Percentiles rank a stretch among this genome's conserved stretches.
Conservation (phyloP, 2,113 vertebrate species). For the Alligator sinensis region DNA sequence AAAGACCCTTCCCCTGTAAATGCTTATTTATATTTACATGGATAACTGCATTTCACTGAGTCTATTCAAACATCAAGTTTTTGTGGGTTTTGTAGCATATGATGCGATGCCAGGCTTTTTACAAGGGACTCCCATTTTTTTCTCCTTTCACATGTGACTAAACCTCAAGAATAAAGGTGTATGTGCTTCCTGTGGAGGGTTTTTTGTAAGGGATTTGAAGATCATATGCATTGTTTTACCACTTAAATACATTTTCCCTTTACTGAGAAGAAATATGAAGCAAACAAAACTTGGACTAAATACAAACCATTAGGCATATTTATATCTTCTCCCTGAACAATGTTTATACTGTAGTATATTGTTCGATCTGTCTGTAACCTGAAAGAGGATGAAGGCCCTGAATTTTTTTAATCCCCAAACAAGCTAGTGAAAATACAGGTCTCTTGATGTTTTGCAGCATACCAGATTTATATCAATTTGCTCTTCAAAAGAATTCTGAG, state of each 20-base stretch:
- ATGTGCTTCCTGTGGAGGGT: not conserved
- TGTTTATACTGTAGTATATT: conserved; percentile 1
- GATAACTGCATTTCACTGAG: not conserved
- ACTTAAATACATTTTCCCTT: not conserved
- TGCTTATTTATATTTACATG: too few relatives aligned
- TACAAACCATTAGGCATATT: conserved; percentile 14
- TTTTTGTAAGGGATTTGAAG: not conserved
- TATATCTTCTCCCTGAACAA: conserved; percentile 5
- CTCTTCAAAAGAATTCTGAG: not conserved
- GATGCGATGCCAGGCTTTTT: not conserved
- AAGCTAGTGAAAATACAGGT: conserved; percentile 6
- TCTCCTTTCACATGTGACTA: not conserved
- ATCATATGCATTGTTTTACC: not conserved
- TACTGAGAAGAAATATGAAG: not conserved
- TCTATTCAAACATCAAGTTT: not conserved
- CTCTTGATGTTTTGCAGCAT: not conserved
- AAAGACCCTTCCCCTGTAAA: not conserved
- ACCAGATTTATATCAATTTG: not conserved
- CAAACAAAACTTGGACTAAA: not conserved
- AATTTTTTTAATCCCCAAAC: not conserved
- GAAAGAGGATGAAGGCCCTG: not conserved
- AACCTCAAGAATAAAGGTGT: not conserved
- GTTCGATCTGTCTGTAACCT: conserved; percentile 8
- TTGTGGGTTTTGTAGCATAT: not conserved
- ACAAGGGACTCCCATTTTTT: not conserved